Evolutionary conservation across 2,797 vertebrate species (phyloP).

Genomic region (Peromyscus nudipes): DNA sequence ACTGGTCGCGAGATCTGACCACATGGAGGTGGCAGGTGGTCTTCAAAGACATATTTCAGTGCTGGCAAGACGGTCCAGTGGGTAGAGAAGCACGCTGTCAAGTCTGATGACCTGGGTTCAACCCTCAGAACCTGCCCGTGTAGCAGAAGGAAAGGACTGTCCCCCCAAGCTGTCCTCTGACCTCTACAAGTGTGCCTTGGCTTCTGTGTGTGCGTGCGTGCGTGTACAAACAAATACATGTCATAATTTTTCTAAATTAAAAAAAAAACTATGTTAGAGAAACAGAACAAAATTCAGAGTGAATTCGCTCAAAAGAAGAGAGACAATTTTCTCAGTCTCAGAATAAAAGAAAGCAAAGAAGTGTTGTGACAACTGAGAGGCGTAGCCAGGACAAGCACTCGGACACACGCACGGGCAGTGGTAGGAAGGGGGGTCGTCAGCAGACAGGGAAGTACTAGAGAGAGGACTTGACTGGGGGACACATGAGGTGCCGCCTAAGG

Average conservation of each 20-base stretch:
- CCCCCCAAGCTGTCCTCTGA: not conserved
- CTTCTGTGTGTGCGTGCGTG: not conserved
- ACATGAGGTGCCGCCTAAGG: not conserved
- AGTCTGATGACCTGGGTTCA: not conserved
- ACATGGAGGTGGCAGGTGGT: not conserved
- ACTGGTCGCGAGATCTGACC: not conserved
- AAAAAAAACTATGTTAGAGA: not conserved
- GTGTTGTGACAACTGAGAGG: not conserved
- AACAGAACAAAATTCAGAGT: not conserved
- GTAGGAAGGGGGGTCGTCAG: not conserved
- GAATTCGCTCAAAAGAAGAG: not conserved
- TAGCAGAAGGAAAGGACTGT: not conserved
- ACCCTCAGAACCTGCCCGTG: not conserved
- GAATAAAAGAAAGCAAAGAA: not conserved
- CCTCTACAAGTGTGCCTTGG: not conserved
- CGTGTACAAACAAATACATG: not conserved
- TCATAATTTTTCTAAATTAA: not conserved
- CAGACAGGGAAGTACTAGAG: not conserved
- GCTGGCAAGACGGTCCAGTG: not conserved
- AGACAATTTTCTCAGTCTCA: not conserved
- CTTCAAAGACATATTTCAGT: not conserved
- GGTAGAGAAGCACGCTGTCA: not conserved
- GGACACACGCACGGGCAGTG: accelerated
- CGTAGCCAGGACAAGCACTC: not conserved
- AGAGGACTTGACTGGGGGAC: not conserved